These are phyloP conservation scores for Tineola bisselliella DNA, from an alignment of 2,888 invertebrate species.

Conservation along the genomic window DNA sequence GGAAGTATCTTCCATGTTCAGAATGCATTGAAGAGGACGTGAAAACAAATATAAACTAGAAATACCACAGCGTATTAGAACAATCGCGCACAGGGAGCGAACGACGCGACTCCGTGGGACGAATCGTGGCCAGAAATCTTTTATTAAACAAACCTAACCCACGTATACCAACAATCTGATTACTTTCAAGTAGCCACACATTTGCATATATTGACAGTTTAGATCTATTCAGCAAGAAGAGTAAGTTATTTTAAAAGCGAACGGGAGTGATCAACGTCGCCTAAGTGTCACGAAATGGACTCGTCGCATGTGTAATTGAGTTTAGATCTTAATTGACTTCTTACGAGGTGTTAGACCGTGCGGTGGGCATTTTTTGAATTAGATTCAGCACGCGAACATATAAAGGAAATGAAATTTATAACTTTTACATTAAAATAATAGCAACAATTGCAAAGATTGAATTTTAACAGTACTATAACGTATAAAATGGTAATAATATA, in stretches of 20 bases:
- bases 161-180: slow-evolving; percentile 51
- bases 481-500: not conserved
- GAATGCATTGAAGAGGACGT: not conserved
- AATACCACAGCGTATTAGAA: slow-evolving; percentile 20
- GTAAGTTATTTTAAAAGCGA: slow-evolving; percentile 16
- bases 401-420: not conserved
- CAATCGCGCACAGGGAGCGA: slow-evolving; percentile 26
- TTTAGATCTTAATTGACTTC: slow-evolving; percentile 60
- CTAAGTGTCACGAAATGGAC: slow-evolving; percentile 22
- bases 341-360: slow-evolving; percentile 47
- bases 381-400: slow-evolving; percentile 53
- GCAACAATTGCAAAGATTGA: not conserved
- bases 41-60: slow-evolving; percentile 10
- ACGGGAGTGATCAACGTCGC: slow-evolving; percentile 1
- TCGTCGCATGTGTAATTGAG: slow-evolving; percentile 39
- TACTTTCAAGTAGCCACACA: slow-evolving; percentile 22
- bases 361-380: slow-evolving; percentile 50
- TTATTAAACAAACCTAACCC: slow-evolving; percentile 54
- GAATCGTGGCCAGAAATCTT: slow-evolving; percentile 46
- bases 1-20: not conserved
- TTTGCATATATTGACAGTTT: slow-evolving; percentile 62
- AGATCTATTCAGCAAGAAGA: slow-evolving; percentile 30
- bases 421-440: not conserved
- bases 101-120: slow-evolving; percentile 47
- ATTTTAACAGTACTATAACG: not conserved